Percentiles rank a stretch among this genome's conserved stretches.
Conservation (phyloP, 2,797 vertebrate species). For the Lagorchestes hirsutus region DNA sequence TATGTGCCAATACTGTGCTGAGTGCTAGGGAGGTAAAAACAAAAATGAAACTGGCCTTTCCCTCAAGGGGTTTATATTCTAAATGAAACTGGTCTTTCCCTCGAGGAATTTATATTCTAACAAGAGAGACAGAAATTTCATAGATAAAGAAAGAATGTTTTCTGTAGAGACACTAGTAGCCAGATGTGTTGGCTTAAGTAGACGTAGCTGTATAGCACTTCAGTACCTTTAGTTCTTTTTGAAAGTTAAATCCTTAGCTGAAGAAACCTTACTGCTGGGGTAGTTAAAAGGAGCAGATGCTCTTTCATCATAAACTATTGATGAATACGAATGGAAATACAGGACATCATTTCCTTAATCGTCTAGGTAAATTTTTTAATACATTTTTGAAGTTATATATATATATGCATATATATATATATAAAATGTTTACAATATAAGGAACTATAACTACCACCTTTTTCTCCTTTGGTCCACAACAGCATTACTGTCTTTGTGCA, state of each 20-base stretch:
- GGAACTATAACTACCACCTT: background rate
- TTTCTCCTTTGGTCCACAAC: background rate
- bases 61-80: background rate
- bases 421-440: background rate
- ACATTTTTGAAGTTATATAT: background rate
- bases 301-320: slow-evolving; percentile 86
- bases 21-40: background rate
- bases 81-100: background rate
- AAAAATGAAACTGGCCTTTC: background rate
- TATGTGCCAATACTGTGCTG: background rate
- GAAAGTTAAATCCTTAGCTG: slow-evolving; percentile 85
- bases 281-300: slow-evolving; percentile 85
- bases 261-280: slow-evolving; percentile 91
- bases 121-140: background rate
- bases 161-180: slow-evolving; percentile 44
- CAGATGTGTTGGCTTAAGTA: slow-evolving; percentile 92
- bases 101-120: background rate
- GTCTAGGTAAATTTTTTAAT: background rate
- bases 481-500: background rate
- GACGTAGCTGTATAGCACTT: slow-evolving; percentile 93
- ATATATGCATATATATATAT: background rate
- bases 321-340: slow-evolving; percentile 82
- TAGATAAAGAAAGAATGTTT: background rate
- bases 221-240: slow-evolving; percentile 87
- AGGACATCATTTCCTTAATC: background rate